A percentile compares a stretch with the other conserved stretches of the same genome.
Conservation (phyloP, 2,888 invertebrate genomes). For the Pelosia muscerda region DNA sequence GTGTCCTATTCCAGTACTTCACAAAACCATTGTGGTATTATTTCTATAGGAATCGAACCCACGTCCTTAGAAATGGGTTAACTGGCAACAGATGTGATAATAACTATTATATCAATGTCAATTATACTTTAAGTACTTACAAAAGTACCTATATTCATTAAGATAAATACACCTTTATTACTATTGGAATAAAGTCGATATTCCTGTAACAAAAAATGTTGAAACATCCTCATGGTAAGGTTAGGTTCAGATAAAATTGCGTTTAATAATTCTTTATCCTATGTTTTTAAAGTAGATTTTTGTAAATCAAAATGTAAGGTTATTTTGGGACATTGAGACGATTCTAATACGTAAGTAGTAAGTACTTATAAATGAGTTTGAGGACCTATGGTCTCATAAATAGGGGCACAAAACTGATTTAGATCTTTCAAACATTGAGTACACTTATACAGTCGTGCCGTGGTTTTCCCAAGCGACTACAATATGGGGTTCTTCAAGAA, state of each 20-base stretch:
- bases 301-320: no score
- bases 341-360: background rate
- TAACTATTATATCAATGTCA: conserved; percentile 41
- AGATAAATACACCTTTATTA: background rate
- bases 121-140: conserved; percentile 30
- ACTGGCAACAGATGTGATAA: conserved; percentile 46
- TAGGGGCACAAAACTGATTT: conserved; percentile 33
- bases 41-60: conserved; percentile 19
- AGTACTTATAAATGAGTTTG: conserved; percentile 31
- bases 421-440: conserved; percentile 11
- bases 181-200: background rate
- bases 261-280: background rate
- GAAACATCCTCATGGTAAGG: no score
- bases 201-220: background rate
- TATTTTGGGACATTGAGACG: conserved; percentile 14
- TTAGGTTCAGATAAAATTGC: background rate
- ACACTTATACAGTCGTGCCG: no score
- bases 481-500: no score
- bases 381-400: conserved; percentile 38
- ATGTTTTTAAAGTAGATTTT: conserved; percentile 1
- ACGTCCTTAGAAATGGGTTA: conserved; percentile 9
- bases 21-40: conserved; percentile 13
- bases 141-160: background rate
- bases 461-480: no score
- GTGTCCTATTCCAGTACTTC: background rate